Evolutionary conservation across 2,797 vertebrate species (phyloP), one percentile per base, ranked within the genome.

Genomic region (Buceros bicornis): DNA sequence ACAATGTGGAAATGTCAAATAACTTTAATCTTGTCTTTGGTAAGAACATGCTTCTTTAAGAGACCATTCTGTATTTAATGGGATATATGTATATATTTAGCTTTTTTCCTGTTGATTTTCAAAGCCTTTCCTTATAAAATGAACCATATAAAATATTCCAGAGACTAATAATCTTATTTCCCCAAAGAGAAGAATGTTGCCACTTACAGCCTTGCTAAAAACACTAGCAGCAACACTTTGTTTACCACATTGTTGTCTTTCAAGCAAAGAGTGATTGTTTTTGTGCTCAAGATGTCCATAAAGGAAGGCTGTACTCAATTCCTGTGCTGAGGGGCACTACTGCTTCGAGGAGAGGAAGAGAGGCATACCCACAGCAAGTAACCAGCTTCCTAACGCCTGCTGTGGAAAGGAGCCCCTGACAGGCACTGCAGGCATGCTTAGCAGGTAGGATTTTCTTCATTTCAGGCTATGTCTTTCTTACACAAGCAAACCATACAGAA

Each of bases 221-320:
- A 22, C 29, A 81, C 43, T 6, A 37, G 64, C 80, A 78, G 28
- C 10, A 88, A 66, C 15, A 62, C 4, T 77, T 22, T 18, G 8
- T 53, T 84, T 31, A 42, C 10, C 2, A 0, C n/a, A 5, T 35
- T 42, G 48, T 2, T 69, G 51, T 20, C 0, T 0, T 62, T 82
- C 51, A 69, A 69, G 45, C 10, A 26, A 56, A 84, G 16, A 1
- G 1, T 43, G 13, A 54, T 53, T 60, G 17, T 0, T 70, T 85
- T 54, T 85, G 16, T 24, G 43, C 24, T 62, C 31, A 82, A 82
- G n/a, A 43, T 1, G 7, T 17, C 28, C 66, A 37, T 18, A 24
- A 51, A 79, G 13, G 11, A 77, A 73, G n/a, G 24, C 35, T 57
- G 35, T 13, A 53, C 35, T 76, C 35, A 66, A 40, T 16, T 70